These are phyloP conservation scores for Chromoteleia sp. DNA, from an alignment of 2,888 invertebrate species.

Conservation along the genomic window DNA sequence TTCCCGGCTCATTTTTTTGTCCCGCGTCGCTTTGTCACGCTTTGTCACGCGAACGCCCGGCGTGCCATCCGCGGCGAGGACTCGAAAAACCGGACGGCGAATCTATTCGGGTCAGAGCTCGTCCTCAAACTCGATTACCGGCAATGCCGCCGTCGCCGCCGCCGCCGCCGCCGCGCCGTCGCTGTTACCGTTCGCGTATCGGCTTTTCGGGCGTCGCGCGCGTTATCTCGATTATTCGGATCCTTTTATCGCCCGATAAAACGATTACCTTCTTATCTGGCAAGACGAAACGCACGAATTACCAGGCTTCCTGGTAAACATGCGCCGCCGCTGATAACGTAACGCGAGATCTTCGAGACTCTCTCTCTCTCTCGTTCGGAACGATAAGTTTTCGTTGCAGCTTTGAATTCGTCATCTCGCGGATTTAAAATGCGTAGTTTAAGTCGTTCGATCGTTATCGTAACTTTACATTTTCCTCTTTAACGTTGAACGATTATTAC, in stretches of 20 bases:
- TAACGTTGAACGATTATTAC: too few species aligned
- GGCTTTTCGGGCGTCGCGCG: not conserved
- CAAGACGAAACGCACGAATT: conserved; percentile 49
- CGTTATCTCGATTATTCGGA: conserved; percentile 34
- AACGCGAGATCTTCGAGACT: too few species aligned
- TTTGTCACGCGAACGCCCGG: conserved; percentile 27
- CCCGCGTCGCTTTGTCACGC: conserved; percentile 26
- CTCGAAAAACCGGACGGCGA: not conserved
- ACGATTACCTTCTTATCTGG: conserved; percentile 41
- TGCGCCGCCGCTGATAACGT: conserved; percentile 10
- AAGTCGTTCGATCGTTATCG: too few species aligned
- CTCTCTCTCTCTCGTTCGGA: too few species aligned
- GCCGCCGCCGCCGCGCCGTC: too few species aligned
- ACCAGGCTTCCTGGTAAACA: conserved; percentile 49
- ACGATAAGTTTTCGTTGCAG: too few species aligned
- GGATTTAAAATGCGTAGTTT: too few species aligned
- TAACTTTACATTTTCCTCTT: too few species aligned
- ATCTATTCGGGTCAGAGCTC: conserved; percentile 1
- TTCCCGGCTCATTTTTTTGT: conserved; percentile 34
- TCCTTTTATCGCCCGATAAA: conserved; percentile 29
- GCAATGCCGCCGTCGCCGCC: too few species aligned
- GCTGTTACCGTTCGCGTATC: conserved; percentile 1
- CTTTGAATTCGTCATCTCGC: too few species aligned
- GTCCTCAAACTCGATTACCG: conserved; percentile 6
- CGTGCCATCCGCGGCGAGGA: conserved; percentile 11